These are phyloP conservation scores for Leptopilina clavipes DNA, from an alignment of 1,140 invertebrate species.

Conservation along the genomic window DNA sequence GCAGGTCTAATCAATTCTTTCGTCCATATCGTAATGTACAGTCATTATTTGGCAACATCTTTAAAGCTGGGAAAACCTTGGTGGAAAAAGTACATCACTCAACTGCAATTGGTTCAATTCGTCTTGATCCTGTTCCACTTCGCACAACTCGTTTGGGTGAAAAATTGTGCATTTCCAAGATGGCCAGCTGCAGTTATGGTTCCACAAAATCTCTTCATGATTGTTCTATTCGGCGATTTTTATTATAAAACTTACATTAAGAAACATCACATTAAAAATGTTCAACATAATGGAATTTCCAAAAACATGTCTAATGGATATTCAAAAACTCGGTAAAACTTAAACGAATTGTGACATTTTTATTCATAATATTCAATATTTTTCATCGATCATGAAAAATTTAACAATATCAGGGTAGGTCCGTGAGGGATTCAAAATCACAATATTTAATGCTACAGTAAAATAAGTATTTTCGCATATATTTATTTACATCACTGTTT, in stretches of 20 bases:
- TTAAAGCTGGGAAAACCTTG: constrained; percentile 77
- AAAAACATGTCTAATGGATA: constrained; percentile 53
- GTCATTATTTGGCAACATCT: constrained; percentile 83
- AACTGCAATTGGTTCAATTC: constrained; percentile 87
- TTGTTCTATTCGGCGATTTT: constrained; percentile 89
- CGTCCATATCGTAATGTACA: constrained; percentile 88
- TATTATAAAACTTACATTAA: constrained; percentile 86
- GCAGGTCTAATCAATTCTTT: constrained; percentile 82
- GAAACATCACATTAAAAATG: constrained; percentile 59
- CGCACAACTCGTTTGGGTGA: constrained; percentile 78
- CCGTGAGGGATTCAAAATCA: no score
- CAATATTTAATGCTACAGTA: no score
- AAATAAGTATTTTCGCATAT: no score
- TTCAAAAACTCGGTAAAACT: constrained; percentile 55
- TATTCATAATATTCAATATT: background rate
- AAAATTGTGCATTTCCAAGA: constrained; percentile 84
- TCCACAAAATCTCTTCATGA: constrained; percentile 85
- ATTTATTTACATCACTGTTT: no score
- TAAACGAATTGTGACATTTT: background rate
- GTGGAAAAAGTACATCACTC: constrained; percentile 87
- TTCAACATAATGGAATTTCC: constrained; percentile 49
- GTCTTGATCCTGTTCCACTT: constrained; percentile 82
- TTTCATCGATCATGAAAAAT: background rate
- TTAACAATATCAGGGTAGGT: no score
- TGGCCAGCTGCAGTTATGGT: constrained; percentile 77